Conservation (phyloP, 2,797 vertebrate genomes). For the Hylomyscus alleni region DNA sequence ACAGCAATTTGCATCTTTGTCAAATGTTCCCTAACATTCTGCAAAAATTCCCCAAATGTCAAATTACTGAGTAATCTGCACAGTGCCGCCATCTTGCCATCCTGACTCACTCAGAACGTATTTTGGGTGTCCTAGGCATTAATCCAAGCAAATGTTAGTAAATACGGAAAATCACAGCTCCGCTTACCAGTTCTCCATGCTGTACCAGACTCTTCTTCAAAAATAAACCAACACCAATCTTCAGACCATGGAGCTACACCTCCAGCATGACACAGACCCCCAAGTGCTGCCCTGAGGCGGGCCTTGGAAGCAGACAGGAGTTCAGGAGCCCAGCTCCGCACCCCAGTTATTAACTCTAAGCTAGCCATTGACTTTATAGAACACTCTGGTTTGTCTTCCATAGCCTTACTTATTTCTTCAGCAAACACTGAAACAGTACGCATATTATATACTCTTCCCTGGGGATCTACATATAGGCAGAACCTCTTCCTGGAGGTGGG, state of each 20-base stretch:
- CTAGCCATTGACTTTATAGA: background rate
- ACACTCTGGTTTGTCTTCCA: background rate
- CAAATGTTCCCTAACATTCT: slow-evolving; percentile 86
- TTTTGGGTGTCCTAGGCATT: slow-evolving; percentile 80
- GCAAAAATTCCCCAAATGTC: slow-evolving; percentile 82
- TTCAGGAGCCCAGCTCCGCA: fast-evolving
- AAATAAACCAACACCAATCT: background rate
- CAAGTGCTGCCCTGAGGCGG: background rate
- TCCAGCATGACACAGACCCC: background rate
- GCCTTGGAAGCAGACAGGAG: fast-evolving
- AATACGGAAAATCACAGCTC: slow-evolving; percentile 65
- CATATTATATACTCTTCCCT: background rate
- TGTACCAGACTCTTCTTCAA: slow-evolving; percentile 36
- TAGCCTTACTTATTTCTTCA: background rate
- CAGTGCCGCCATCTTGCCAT: slow-evolving; percentile 72
- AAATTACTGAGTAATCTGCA: slow-evolving; percentile 83
- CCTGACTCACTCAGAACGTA: slow-evolving; percentile 78
- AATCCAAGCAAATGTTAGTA: slow-evolving; percentile 78
- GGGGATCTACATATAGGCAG: background rate
- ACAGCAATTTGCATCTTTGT: slow-evolving; percentile 85
- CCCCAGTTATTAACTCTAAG: background rate
- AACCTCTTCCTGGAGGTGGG: background rate
- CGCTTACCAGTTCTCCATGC: slow-evolving; percentile 11
- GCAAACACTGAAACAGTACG: background rate
- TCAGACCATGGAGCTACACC: background rate